A percentile compares a stretch with the other conserved stretches of the same genome.
Evolutionary conservation across 2,113 vertebrate species (phyloP).

Genomic region (Bungarus multicinctus): DNA sequence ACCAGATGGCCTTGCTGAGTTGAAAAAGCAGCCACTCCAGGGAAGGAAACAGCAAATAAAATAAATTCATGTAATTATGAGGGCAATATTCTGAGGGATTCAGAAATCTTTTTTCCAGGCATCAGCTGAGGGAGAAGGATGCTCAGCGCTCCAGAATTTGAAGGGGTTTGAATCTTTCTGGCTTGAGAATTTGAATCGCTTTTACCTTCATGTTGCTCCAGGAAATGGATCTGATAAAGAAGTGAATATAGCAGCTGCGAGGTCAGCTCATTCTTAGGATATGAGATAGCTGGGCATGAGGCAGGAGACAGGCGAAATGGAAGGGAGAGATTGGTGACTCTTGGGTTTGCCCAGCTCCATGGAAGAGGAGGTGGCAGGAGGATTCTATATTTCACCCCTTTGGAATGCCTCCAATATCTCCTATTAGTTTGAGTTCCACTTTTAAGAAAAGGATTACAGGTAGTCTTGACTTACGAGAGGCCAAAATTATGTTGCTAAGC

Average conservation of each 20-base stretch:
- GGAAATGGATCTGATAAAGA: background rate
- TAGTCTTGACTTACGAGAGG: no score
- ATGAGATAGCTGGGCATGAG: no score
- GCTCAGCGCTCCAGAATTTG: background rate
- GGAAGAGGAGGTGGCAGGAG: no score
- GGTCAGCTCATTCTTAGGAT: no score
- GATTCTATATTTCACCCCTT: no score
- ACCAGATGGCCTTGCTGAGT: background rate
- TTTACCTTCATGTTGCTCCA: background rate
- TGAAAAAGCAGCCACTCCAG: background rate
- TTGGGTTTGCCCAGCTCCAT: no score
- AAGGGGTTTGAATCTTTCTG: background rate
- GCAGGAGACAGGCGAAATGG: no score
- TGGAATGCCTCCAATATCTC: no score
- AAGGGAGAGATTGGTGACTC: background rate
- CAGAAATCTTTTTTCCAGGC: background rate
- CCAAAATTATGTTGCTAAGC: no score
- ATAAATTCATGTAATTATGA: background rate
- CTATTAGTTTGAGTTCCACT: no score
- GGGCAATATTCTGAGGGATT: background rate
- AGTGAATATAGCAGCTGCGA: background rate
- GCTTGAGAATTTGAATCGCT: background rate
- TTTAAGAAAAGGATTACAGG: no score
- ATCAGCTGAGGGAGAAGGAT: background rate
- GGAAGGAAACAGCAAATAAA: background rate